Conservation (phyloP, 2,888 invertebrate species). For the Onthophagus sagittarius region DNA sequence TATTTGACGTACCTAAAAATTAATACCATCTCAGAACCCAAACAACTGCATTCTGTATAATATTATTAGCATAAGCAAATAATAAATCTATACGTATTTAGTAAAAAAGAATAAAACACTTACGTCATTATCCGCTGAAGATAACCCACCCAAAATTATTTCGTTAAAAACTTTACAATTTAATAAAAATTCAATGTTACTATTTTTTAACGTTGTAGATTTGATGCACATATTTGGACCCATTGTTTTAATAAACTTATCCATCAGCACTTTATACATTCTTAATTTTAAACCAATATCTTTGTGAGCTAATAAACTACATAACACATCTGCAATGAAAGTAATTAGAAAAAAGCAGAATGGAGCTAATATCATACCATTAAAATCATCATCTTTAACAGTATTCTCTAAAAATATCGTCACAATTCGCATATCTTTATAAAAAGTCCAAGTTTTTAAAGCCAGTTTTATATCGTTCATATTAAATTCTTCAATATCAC, state of each 20-base stretch:
- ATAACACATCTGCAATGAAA: conserved; percentile 45
- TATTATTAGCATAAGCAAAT: not conserved
- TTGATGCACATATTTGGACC: conserved; percentile 50
- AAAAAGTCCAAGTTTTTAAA: conserved; percentile 57
- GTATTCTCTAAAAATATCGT: conserved; percentile 37
- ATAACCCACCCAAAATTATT: conserved; percentile 61
- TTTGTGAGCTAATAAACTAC: conserved; percentile 57
- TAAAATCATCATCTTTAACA: conserved; percentile 14
- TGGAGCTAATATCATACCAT: not conserved
- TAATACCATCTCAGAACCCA: not conserved
- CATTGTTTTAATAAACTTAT: conserved; percentile 54
- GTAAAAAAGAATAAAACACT: conserved; percentile 9
- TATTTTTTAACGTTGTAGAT: conserved; percentile 44
- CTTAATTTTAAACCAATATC: conserved; percentile 53
- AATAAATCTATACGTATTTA: not conserved
- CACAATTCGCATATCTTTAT: conserved; percentile 55
- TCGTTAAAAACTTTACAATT: conserved; percentile 59
- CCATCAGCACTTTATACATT: conserved; percentile 55
- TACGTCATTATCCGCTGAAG: conserved; percentile 47
- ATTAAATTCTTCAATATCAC: not conserved
- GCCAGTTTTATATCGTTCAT: conserved; percentile 47
- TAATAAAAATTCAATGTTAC: conserved; percentile 54
- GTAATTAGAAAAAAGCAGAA: not conserved
- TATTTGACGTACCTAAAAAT: conserved; percentile 54
- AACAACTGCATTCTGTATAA: not conserved